Evolutionary conservation across 2,113 vertebrate genomes (phyloP), one percentile per base, ranked within the genome.

Genomic region (Myrmecophaga tridactyla): DNA sequence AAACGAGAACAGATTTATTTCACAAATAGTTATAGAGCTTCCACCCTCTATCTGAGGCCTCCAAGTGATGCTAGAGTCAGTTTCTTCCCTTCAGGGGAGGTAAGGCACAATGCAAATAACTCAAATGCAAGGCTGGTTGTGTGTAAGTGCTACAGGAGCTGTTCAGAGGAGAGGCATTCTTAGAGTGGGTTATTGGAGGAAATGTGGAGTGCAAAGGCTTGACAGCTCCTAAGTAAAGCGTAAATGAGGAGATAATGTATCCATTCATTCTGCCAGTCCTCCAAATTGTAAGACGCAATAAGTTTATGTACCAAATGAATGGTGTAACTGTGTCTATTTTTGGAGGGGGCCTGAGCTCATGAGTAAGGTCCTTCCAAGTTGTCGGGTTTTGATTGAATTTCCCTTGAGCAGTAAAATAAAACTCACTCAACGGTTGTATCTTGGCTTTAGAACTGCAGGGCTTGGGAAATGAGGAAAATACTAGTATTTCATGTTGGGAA

Each of bases 251-350:
- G 83, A 96, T 89, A 96, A 95, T 94, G 90, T 90, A 80, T 90
- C 94, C 94, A 81, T 94, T 97, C 90, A 94, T 93, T 95, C 80
- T 84, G 34, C 90, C 78, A 69, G 62, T 93, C 76, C 31, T 76
- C 70, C 89, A 93, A 92, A 84, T 92, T 90, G 90, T 82, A 94
- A 96, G 94, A 93, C 3, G 75, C 89, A 94, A 94, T 96, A 96
- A 75, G 60, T 95, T 95, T 97, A 94, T 91, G 51, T 93, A 94
- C 75, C 70, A 94, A 87, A 93, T 96, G 90, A 97, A 97, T 96
- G 84, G 70, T 97, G 84, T 81, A 95, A 96, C 95, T 95, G 89
- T 97, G 51, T 92, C 90, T 96, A 93, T 96, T 96, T 97, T 94
- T 97, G 96, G 94, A 96, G 81, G 75, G 36, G 43, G 77, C 86